Evolutionary conservation across 2,797 vertebrate genomes (phyloP), one percentile per base, ranked within the genome.

Genomic region (Myripristis jacobus): DNA sequence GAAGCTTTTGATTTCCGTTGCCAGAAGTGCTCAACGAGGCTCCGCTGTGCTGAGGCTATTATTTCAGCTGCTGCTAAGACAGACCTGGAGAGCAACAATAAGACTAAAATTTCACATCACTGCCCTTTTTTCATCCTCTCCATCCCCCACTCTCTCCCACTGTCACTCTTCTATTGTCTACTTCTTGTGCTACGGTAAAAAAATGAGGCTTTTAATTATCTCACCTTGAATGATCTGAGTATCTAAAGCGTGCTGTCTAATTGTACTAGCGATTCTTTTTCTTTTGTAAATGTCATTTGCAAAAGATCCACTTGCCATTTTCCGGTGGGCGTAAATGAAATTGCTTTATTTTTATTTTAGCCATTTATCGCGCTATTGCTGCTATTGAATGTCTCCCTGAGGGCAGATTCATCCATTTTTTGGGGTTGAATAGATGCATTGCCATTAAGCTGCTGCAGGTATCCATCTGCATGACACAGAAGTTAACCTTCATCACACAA

Each of bases 121-220:
- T 29, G 4, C 52, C 29, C 31, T 54, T 75, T 73, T 51, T 59
- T 8, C 31, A n/a, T 60, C 52, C 61, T 57, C 62, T 70, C 55
- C 38, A 56, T 68, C 44, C 55, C 34, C 44, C 24, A 38, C 10
- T 56, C 21, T 34, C 51, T 47, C 29, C 51, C 44, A 52, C 80
- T 79, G 82, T 75, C 86, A 78, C 61, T 87, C 87, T 80, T 25
- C 80, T 87, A 82, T 85, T 87, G 84, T 89, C 75, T 54, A 15
- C 53, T 51, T 47, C 27, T 34, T 55, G 66, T 19, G 25, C 67
- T 69, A 74, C 66, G 77, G 70, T 75, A 84, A 73, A 73, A 77
- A 83, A 82, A 77, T 29, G 67, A 81, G 78, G 68, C 46, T 52
- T 89, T 88, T 88, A 84, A 92, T 92, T 87, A 91, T 91, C 85